phyloP scores from a whole-genome alignment of 2,113 vertebrate genomes.

The Seriola rivoliana region DNA sequence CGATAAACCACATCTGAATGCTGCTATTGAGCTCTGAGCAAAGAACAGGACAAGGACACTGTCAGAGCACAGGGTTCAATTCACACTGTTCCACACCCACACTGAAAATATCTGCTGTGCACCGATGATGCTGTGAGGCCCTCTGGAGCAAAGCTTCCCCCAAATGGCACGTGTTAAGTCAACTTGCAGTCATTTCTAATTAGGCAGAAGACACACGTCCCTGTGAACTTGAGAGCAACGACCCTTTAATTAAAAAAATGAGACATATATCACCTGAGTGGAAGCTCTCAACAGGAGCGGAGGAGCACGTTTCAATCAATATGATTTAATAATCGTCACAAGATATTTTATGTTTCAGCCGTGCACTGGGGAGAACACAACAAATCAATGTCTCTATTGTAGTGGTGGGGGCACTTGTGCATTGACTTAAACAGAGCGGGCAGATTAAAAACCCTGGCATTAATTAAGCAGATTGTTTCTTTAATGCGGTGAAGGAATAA shows the following conservation, averaged over 20 bases:
- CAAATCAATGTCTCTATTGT: slow-evolving; percentile 51
- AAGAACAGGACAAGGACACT: not conserved
- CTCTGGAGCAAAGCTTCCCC: not conserved
- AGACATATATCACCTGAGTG: slow-evolving; percentile 14
- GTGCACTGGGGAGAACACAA: not conserved
- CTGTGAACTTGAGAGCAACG: slow-evolving; percentile 17
- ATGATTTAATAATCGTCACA: slow-evolving; percentile 37
- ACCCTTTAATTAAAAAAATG: slow-evolving; percentile 38
- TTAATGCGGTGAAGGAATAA: slow-evolving; percentile 27
- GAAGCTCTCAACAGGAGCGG: not conserved
- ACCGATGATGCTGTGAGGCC: not conserved
- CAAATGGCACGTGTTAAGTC: not conserved
- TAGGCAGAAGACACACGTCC: slow-evolving; percentile 7
- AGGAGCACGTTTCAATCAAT: slow-evolving; percentile 18
- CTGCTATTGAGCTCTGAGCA: not conserved
- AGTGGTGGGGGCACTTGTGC: slow-evolving; percentile 15
- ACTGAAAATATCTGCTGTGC: not conserved
- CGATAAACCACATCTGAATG: not conserved
- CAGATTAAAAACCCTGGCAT: slow-evolving; percentile 42
- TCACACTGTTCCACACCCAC: not conserved
- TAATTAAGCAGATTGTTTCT: slow-evolving; percentile 67
- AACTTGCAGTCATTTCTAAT: slow-evolving; percentile 24
- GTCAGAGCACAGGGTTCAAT: not conserved
- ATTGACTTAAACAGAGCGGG: slow-evolving; percentile 23
- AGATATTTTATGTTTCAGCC: slow-evolving; percentile 24